Conservation (phyloP, 1,140 invertebrate species). For the Megalonaias nervosa region DNA sequence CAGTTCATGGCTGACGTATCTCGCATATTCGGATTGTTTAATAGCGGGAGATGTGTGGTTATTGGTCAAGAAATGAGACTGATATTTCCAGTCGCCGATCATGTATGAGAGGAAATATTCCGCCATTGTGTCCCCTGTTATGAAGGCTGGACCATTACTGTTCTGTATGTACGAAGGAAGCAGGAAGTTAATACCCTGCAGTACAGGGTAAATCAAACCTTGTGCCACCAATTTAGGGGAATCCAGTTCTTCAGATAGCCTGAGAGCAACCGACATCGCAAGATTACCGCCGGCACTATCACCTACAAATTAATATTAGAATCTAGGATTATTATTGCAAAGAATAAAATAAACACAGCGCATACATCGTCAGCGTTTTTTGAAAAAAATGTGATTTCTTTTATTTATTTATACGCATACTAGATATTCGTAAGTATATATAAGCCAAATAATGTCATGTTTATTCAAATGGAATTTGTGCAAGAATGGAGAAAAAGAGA, state of each 20-base stretch:
- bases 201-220: conserved; percentile 18
- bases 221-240: conserved; percentile 4
- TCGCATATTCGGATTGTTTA: conserved; percentile 6
- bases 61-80: conserved; percentile 9
- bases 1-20: neutral
- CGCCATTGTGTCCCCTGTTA: conserved; percentile 15
- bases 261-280: conserved; percentile 21
- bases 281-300: conserved; percentile 31
- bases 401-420: too few relatives aligned
- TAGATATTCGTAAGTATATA: too few relatives aligned
- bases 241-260: conserved; percentile 8
- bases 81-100: conserved; percentile 12
- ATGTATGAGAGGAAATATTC: conserved; percentile 18
- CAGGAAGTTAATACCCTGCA: conserved; percentile 18
- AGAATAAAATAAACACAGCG: too few relatives aligned
- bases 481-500: too few relatives aligned
- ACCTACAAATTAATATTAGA: conserved; percentile 1
- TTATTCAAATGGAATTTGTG: too few relatives aligned
- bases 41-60: conserved; percentile 19
- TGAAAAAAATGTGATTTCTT: too few relatives aligned
- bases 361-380: too few relatives aligned
- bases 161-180: conserved; percentile 21
- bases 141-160: conserved; percentile 12
- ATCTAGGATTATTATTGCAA: too few relatives aligned
- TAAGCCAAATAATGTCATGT: too few relatives aligned